Conservation (phyloP, 2,888 invertebrate genomes). For the Drosophila lacicola region DNA sequence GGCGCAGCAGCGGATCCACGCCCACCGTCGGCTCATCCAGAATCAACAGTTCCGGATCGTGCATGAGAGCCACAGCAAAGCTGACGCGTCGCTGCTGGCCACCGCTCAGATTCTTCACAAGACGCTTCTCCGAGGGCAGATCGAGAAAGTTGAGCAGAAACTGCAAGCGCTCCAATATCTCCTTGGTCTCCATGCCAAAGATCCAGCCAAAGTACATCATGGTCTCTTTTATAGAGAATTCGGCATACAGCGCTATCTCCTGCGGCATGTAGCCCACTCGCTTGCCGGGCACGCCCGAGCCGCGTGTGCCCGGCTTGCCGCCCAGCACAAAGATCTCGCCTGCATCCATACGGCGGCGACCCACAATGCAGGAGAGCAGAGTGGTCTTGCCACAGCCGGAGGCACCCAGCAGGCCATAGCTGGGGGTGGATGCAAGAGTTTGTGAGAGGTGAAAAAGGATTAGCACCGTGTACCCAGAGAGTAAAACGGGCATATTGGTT, state of each 20-base stretch:
- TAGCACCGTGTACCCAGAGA: background rate
- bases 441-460: background rate
- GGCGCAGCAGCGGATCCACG: conserved; percentile 94
- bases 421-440: conserved; percentile 82
- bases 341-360: conserved; percentile 92
- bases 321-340: conserved; percentile 96
- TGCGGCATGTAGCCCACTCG: conserved; percentile 99
- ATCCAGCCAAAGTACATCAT: conserved; percentile 99
- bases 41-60: conserved; percentile 95
- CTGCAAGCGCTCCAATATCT: conserved; percentile 92
- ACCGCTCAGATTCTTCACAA: conserved; percentile 93
- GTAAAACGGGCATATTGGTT: background rate
- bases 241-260: conserved; percentile 95
- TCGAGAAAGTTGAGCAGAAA: conserved; percentile 96
- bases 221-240: conserved; percentile 97
- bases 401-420: conserved; percentile 97
- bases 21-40: conserved; percentile 97
- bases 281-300: conserved; percentile 96
- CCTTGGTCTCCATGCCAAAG: conserved; percentile 94
- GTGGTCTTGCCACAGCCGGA: conserved; percentile 99
- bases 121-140: conserved; percentile 93
- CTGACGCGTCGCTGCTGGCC: conserved; percentile 96
- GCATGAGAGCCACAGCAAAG: conserved; percentile 96
- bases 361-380: conserved; percentile 95
- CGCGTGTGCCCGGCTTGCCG: conserved; percentile 94